phyloP scores from a whole-genome alignment of 1,140 invertebrate species.

The Oedothorax gibbosus region DNA sequence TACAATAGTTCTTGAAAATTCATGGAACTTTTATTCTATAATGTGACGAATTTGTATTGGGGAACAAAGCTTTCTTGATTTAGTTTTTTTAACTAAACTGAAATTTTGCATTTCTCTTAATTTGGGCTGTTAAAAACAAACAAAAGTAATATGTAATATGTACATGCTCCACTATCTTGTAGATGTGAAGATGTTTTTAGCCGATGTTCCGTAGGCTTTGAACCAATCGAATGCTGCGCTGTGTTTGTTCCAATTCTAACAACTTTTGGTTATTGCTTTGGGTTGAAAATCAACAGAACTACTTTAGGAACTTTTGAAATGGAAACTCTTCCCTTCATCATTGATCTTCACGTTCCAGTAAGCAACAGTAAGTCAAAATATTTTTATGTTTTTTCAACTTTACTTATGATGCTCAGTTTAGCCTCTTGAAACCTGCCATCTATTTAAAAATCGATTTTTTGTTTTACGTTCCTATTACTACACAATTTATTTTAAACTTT shows the following conservation, averaged over 20 bases:
- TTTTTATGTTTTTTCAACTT: too few species aligned
- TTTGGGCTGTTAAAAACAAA: not conserved
- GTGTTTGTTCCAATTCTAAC: conserved; percentile 37
- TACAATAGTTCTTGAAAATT: too few species aligned
- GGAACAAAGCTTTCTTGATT: too few species aligned
- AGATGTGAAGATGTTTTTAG: conserved; percentile 39
- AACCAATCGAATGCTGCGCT: conserved; percentile 27
- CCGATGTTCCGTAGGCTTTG: conserved; percentile 24
- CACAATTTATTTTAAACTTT: too few species aligned
- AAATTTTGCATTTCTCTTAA: too few species aligned
- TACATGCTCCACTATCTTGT: not conserved
- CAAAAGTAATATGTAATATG: not conserved
- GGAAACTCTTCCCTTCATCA: conserved; percentile 41
- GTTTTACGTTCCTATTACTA: too few species aligned
- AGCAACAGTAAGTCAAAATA: conserved; percentile 32
- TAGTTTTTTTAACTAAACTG: too few species aligned
- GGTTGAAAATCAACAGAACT: conserved; percentile 21
- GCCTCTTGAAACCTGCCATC: too few species aligned
- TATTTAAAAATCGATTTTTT: too few species aligned
- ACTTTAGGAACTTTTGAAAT: conserved; percentile 29
- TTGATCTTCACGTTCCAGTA: conserved; percentile 33
- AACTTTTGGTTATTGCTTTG: conserved; percentile 36
- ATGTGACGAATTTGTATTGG: too few species aligned
- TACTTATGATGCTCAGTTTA: too few species aligned
- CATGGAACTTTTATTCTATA: too few species aligned